These are phyloP conservation scores for Drosophila leontia DNA, from an alignment of 1,140 invertebrate species.

Conservation along the genomic window DNA sequence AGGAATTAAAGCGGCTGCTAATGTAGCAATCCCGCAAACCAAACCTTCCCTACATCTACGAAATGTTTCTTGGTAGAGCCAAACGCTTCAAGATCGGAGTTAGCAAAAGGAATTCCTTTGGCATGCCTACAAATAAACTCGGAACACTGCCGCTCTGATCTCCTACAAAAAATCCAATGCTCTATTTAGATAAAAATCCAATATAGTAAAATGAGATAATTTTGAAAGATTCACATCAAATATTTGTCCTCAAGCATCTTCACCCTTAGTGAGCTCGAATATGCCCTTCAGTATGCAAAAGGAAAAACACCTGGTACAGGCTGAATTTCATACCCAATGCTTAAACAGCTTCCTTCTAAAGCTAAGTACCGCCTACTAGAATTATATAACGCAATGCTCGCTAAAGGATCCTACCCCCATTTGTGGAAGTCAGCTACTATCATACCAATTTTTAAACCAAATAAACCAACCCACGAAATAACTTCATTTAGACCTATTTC, in stretches of 20 bases:
- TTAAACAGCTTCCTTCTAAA: no score
- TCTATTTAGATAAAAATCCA: not conserved
- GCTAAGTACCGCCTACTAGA: no score
- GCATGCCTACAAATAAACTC: no score
- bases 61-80: not conserved
- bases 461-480: conserved; percentile 24
- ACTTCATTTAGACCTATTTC: conserved; percentile 28
- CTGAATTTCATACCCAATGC: no score
- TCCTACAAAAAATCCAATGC: no score
- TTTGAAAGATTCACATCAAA: not conserved
- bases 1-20: conserved; percentile 14
- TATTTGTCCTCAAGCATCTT: not conserved
- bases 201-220: no score
- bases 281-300: no score
- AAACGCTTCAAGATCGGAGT: not conserved
- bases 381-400: no score
- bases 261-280: no score
- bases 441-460: conserved; percentile 22
- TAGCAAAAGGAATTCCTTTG: not conserved
- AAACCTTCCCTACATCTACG: not conserved
- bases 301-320: no score
- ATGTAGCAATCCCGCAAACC: conserved; percentile 13
- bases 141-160: no score
- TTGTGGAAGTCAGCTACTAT: conserved; percentile 20
- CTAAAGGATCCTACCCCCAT: not conserved